phyloP scores from a whole-genome alignment of 2,888 invertebrate genomes.

The Xestia rhomboidea region DNA sequence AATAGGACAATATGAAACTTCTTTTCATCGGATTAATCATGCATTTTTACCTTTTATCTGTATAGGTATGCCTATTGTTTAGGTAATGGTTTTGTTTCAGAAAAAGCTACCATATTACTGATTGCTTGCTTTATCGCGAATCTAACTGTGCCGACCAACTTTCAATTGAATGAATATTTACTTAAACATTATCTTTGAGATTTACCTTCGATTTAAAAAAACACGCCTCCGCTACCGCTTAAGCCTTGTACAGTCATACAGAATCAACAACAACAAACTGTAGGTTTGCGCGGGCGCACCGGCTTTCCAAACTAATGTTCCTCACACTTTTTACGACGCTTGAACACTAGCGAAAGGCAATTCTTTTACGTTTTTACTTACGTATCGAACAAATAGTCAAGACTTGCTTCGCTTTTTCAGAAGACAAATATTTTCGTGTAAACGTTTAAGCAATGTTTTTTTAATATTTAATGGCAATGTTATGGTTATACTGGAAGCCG shows the following conservation, averaged over 20 bases:
- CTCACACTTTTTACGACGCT: conserved; percentile 64
- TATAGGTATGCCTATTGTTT: neutral
- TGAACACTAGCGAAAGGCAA: conserved; percentile 64
- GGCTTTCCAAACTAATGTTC: conserved; percentile 73
- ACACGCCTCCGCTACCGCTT: conserved; percentile 19
- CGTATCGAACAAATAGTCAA: conserved; percentile 14
- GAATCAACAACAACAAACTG: conserved; percentile 49
- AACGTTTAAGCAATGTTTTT: neutral
- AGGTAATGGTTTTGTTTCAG: neutral
- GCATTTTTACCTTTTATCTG: neutral
- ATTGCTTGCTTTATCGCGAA: neutral
- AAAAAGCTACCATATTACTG: neutral
- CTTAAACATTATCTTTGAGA: too few species aligned
- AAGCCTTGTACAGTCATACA: conserved; percentile 35
- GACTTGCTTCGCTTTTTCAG: neutral
- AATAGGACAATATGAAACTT: neutral
- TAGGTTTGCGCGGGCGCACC: conserved; percentile 64
- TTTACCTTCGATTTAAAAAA: neutral
- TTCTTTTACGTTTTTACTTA: conserved; percentile 40
- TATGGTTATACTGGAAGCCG: neutral
- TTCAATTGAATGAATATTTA: neutral
- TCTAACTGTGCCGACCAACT: neutral
- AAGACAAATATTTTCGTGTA: neutral
- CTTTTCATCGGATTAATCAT: neutral
- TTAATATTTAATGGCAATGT: neutral